These are phyloP conservation scores for Ia io DNA, from an alignment of 2,113 vertebrate genomes.

Conservation along the genomic window DNA sequence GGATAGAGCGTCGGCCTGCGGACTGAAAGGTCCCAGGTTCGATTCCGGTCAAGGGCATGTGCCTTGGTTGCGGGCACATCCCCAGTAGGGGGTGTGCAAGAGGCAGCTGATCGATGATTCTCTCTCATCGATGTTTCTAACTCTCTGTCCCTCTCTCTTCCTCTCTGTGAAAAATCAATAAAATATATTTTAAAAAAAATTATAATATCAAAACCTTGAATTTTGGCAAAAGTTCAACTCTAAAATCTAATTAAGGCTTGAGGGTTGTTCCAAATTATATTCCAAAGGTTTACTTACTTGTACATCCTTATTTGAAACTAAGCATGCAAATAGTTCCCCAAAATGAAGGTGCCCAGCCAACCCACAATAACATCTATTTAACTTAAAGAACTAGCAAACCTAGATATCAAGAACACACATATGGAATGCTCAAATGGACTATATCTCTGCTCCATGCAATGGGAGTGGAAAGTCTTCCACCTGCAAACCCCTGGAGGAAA, in stretches of 20 bases:
- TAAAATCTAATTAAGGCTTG: conserved; percentile 9
- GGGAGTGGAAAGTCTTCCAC: not conserved
- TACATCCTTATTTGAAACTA: not conserved
- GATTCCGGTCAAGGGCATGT: too few relatives aligned
- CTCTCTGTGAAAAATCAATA: too few relatives aligned
- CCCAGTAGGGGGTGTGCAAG: too few relatives aligned
- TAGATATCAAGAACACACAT: not conserved
- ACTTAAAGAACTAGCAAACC: conserved; percentile 3
- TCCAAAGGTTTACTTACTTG: conserved; percentile 1
- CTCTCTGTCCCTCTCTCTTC: too few relatives aligned
- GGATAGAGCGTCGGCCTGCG: too few relatives aligned
- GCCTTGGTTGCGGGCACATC: too few relatives aligned
- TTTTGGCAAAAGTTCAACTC: not conserved
- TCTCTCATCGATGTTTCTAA: too few relatives aligned
- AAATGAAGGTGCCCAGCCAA: not conserved
- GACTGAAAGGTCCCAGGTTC: too few relatives aligned
- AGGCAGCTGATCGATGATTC: too few relatives aligned
- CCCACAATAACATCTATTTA: not conserved
- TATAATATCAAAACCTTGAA: not conserved
- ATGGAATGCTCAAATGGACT: not conserved
- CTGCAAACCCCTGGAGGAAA: not conserved
- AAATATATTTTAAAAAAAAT: conserved; percentile 20
- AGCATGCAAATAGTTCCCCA: not conserved
- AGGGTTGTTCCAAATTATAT: not conserved
- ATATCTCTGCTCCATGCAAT: not conserved